These are phyloP conservation scores for Actenoides hombroni DNA, from an alignment of 2,113 vertebrate genomes.

Conservation along the genomic window DNA sequence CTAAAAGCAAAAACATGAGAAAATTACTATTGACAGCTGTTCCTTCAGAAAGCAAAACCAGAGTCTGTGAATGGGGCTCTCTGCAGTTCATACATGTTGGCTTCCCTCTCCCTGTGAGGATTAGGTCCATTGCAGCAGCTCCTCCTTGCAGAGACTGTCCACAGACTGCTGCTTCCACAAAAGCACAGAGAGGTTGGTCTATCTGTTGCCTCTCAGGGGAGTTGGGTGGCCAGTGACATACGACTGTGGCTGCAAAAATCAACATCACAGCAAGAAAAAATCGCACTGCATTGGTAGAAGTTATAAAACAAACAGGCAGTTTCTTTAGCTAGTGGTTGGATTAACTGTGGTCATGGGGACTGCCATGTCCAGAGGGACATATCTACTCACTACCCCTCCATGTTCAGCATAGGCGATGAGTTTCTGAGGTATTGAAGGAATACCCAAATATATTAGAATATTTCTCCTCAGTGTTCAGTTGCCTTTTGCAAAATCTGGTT, in stretches of 20 bases:
- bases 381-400: not conserved
- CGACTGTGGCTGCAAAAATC: not conserved
- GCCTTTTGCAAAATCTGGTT: not conserved
- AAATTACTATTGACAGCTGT: not conserved
- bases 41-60: not conserved
- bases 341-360: not conserved
- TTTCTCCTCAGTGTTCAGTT: not conserved
- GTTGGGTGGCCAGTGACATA: no score
- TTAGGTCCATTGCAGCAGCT: not conserved
- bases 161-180: not conserved
- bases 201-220: not conserved
- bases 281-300: rapidly evolving
- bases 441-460: not conserved
- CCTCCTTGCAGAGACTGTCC: not conserved
- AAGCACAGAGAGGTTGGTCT: not conserved
- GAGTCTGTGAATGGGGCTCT: not conserved
- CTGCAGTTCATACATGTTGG: rapidly evolving
- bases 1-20: not conserved
- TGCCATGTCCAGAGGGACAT: not conserved
- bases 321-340: not conserved
- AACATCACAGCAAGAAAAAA: not conserved
- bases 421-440: not conserved
- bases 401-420: not conserved
- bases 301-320: not conserved
- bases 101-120: not conserved